Percentiles rank a stretch among this genome's conserved stretches.
These are phyloP conservation scores for Thunnus albacares DNA, from an alignment of 2,797 vertebrate species.

Conservation along the genomic window DNA sequence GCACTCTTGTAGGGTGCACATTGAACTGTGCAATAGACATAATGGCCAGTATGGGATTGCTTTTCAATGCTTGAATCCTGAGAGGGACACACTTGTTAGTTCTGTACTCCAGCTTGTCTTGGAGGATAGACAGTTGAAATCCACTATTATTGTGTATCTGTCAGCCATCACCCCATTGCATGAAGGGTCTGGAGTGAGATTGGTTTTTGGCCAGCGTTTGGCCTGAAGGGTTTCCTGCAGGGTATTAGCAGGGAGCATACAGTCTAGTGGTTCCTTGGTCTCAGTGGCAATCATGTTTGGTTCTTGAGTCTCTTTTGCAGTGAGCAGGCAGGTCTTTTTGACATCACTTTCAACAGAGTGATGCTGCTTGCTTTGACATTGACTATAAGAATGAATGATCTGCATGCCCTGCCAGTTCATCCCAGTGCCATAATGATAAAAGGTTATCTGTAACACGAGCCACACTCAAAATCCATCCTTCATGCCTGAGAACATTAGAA, in stretches of 20 bases:
- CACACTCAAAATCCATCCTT: slow-evolving; percentile 22
- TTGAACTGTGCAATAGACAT: slow-evolving; percentile 9
- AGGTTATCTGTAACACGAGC: slow-evolving; percentile 13
- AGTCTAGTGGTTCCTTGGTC: neutral
- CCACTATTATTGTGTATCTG: neutral
- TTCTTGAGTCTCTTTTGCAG: slow-evolving; percentile 12
- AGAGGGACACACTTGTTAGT: slow-evolving; percentile 1
- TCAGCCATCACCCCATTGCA: neutral
- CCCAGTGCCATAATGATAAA: slow-evolving; percentile 17
- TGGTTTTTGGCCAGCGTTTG: neutral
- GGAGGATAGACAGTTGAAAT: neutral
- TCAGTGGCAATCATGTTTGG: neutral
- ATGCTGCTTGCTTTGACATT: slow-evolving; percentile 35
- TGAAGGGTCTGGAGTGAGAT: neutral
- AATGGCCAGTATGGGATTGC: neutral
- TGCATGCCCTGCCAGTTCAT: slow-evolving; percentile 16
- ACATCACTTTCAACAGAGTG: slow-evolving; percentile 2
- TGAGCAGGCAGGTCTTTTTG: neutral
- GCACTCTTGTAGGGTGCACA: neutral
- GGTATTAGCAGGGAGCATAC: neutral
- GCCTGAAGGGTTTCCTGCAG: neutral
- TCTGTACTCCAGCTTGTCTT: neutral
- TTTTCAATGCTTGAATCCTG: slow-evolving; percentile 11
- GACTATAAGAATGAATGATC: slow-evolving; percentile 20
- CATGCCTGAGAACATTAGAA: slow-evolving; percentile 15